Base-by-base conservation (phyloP, 2,888 invertebrate species). In the Antheraea yamamai region DNA sequence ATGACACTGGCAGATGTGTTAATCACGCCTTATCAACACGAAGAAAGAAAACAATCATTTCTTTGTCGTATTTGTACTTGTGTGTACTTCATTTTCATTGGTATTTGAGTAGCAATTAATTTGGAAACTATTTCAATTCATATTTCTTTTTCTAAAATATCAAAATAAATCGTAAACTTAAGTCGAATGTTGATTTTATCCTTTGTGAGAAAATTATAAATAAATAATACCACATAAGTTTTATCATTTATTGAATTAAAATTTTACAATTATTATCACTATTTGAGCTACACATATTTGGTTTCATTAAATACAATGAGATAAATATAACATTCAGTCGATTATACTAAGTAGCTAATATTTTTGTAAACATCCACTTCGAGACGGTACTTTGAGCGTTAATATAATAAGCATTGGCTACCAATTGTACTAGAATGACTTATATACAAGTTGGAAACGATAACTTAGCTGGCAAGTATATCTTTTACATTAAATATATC, bases 251-350 rank as follows among this genome's bases (percentile, higher is more conserved):
- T 85, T 90, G 23, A 55, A 18, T 74, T 66, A 61, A 83, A 82
- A 88, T 82, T 81, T 81, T 82, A 82, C 82, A 83, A 84, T 74
- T 83, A 87, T 70, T 71, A 74, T 74, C 74, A 68, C 71, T 71
- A 87, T 82, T 92, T 92, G 92, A 92, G 92, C 92, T 92, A 90
- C 87, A 85, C 82, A 83, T 76, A 85, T 71, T 70, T 85, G 82
- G 83, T 85, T 66, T 30, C 26, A 20, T 66, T 66, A 66, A 64
- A 66, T 66, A 66, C 61, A 61, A 61, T 61, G 2, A 23, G 23
- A 61, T 61, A 61, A 61, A 61, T 61, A 23, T n/a, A 23, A 51
- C 20, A 16, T 58, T 58, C n/a, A 58, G 58, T 73, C 73, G 12
- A 73, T 30, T 30, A 66, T 14, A 30, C 64, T 66, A 66, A 66